Evolutionary conservation across 2,888 invertebrate species (phyloP), one percentile per base, ranked within the genome.

Genomic region (Nomada lathburiana): DNA sequence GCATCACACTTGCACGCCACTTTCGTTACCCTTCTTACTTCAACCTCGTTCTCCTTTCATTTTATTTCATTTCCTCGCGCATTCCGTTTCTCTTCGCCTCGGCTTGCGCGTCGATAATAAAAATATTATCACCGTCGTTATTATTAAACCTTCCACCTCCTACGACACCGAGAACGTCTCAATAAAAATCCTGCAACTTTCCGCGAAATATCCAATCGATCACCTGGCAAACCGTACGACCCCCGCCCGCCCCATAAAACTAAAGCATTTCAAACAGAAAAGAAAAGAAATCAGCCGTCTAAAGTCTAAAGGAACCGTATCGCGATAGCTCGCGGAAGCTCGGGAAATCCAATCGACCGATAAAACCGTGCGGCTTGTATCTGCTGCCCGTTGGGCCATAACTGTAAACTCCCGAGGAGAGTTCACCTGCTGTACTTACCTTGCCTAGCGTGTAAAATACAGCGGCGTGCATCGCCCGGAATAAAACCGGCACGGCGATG

Each of bases 401-500:
- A 75, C 62, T 62, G 62, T 75, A 75, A 75, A 75, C 75, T 23
- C 53, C 18, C 52, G 7, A n/a, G 16, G 29, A 47, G 13, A 47
- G 44, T n/a, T 23, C 72, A 44, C 63, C 47, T 42, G 65, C 53
- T 20, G 20, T 13, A 42, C 36, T 36, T 7, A 36, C 36, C 36
- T 36, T 36, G 36, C 20, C 26, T 36, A 7, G 67, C 52, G 13
- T 50, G 47, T 50, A 20, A 55, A 67, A 60, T 63, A 57, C 69
- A 60, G 55, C 53, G 42, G 26, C 13, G 18, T 26, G 60, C n/a
- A 20, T 42, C 16, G 52, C 29, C 36, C 29, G 50, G 47, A 74
- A 76, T 85, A 86, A 86, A 86, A 83, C 71, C 65, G 82, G 76
- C 80, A 75, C 60, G 68, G 70, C 73, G 67, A 62, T 86, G 83